Conservation (phyloP, 2,113 vertebrate species). For the Tringa solitaria region DNA sequence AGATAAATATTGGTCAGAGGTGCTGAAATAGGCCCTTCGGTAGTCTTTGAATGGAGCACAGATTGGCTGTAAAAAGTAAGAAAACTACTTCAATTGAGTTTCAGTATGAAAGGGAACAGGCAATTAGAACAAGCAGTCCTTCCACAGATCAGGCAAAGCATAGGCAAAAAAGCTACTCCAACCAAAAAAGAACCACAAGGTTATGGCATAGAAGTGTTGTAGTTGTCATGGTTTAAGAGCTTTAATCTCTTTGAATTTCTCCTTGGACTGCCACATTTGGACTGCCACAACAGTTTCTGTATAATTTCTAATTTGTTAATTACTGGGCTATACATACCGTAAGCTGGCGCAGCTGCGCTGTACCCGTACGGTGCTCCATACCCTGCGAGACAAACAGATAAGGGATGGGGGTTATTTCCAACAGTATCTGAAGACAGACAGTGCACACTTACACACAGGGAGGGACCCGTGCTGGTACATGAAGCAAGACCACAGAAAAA, state of each 20-base stretch:
- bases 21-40: constrained; percentile 74
- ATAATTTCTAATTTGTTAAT: not conserved
- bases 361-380: constrained; percentile 95
- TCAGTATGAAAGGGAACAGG: constrained; percentile 76
- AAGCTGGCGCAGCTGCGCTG: constrained; percentile 92
- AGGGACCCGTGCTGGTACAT: not conserved
- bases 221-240: constrained; percentile 57
- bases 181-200: constrained; percentile 84
- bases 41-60: constrained; percentile 85
- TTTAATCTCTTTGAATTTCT: constrained; percentile 56
- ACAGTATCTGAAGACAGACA: not conserved
- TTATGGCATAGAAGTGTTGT: constrained; percentile 75
- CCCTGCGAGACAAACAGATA: constrained; percentile 76
- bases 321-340: constrained; percentile 84
- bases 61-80: constrained; percentile 76
- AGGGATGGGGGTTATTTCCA: not conserved
- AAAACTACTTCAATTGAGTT: constrained; percentile 73
- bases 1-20: constrained; percentile 2
- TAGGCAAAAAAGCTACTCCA: constrained; percentile 81
- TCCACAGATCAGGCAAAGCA: constrained; percentile 79
- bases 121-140: constrained; percentile 82
- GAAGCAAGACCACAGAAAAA: not conserved
- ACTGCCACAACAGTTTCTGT: constrained; percentile 28
- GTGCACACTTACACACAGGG: not conserved
- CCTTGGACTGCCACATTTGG: constrained; percentile 52